Conservation (phyloP, 1,140 invertebrate genomes). For the Drosophila ogumai region DNA sequence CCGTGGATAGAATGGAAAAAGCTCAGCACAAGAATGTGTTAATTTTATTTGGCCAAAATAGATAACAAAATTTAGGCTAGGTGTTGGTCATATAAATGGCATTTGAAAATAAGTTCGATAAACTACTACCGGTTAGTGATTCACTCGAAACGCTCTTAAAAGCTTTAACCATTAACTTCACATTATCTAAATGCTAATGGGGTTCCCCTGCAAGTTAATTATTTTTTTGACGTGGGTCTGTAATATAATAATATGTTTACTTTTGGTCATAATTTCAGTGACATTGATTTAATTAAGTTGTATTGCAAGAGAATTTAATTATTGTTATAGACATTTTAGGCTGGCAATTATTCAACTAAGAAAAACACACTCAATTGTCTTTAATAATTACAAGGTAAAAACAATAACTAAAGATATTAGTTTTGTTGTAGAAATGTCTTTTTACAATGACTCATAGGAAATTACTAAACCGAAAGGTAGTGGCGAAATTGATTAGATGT, state of each 20-base stretch:
- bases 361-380: slow-evolving; percentile 8
- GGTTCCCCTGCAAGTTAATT: not conserved
- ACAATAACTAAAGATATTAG: not conserved
- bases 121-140: slow-evolving; percentile 30
- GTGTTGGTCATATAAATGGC: slow-evolving; percentile 13
- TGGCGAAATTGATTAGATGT: slow-evolving; percentile 3
- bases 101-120: slow-evolving; percentile 10
- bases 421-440: not conserved
- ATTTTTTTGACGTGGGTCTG: too few relatives aligned
- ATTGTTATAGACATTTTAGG: not conserved
- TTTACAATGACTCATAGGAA: not conserved
- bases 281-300: slow-evolving; percentile 10
- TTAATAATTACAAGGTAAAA: slow-evolving; percentile 7
- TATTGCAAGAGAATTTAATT: not conserved
- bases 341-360: slow-evolving; percentile 1
- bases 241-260: not conserved
- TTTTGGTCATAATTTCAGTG: not conserved
- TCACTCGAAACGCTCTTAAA: not conserved
- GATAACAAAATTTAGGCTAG: slow-evolving; percentile 20
- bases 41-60: slow-evolving; percentile 13
- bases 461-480: not conserved
- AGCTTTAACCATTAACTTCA: slow-evolving; percentile 7
- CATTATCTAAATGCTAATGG: slow-evolving; percentile 3
- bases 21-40: slow-evolving; percentile 13
- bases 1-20: slow-evolving; percentile 6